Percentiles rank a stretch among this genome's conserved stretches.
Conservation (phyloP, 2,888 invertebrate genomes). For the Glaucopsyche alexis region DNA sequence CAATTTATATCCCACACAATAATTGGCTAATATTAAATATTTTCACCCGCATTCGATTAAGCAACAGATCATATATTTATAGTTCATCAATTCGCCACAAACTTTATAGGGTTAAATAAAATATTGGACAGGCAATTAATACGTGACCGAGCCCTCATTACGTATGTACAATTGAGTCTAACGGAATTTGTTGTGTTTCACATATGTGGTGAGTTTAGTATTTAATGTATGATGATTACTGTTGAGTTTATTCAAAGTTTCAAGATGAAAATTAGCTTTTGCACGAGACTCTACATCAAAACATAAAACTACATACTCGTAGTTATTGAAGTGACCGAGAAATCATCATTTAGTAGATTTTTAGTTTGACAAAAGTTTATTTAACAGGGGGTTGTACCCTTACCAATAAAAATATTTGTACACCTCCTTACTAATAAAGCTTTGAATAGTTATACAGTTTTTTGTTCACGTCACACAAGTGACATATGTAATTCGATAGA, state of each 20-base stretch:
- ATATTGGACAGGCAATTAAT: conserved; percentile 26
- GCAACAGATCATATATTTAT: conserved; percentile 2
- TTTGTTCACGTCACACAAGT: no score
- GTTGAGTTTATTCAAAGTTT: background rate
- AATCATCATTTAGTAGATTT: no score
- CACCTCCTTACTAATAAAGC: no score
- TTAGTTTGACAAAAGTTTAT: no score
- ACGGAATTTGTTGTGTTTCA: conserved; percentile 3
- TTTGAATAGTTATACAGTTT: no score
- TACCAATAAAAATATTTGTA: no score
- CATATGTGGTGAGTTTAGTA: conserved; percentile 8
- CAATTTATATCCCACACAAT: background rate
- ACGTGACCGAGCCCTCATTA: conserved; percentile 11
- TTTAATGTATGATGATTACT: conserved; percentile 1
- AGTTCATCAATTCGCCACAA: conserved; percentile 19
- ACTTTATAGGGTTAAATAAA: conserved; percentile 25
- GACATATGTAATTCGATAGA: no score
- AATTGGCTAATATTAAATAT: background rate
- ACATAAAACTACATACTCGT: no score
- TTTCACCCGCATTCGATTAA: conserved; percentile 17
- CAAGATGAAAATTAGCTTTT: background rate
- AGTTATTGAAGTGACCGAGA: no score
- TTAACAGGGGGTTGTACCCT: no score
- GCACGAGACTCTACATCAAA: no score
- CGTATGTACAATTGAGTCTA: conserved; percentile 8